These are phyloP conservation scores for Pavo muticus DNA, from an alignment of 2,113 vertebrate genomes.

Conservation along the genomic window DNA sequence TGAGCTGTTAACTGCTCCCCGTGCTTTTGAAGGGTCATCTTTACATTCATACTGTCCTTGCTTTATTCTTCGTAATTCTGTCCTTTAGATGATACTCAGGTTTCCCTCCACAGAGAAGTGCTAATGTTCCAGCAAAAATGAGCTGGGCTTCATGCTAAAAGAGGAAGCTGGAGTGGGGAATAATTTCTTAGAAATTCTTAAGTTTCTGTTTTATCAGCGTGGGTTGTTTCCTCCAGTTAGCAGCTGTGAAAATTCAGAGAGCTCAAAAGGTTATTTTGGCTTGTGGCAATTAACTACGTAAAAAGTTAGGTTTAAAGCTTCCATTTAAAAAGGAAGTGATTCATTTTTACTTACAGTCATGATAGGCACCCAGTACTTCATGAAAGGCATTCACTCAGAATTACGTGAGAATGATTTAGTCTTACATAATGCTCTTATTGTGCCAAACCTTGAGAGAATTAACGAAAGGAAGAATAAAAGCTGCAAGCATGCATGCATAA, in stretches of 20 bases:
- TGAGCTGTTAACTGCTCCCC: background rate
- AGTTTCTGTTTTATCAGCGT: conserved; percentile 28
- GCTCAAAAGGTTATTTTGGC: conserved; percentile 63
- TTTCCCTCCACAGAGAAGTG: background rate
- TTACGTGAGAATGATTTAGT: conserved; percentile 61
- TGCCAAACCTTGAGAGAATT: conserved; percentile 49
- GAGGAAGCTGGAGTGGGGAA: conserved; percentile 14
- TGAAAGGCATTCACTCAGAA: conserved; percentile 47
- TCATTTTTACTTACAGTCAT: conserved; percentile 56
- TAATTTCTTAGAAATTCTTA: conserved; percentile 52
- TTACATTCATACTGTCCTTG: background rate
- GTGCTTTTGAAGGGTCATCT: background rate
- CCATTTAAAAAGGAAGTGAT: conserved; percentile 51
- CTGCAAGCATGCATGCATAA: conserved; percentile 20
- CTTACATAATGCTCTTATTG: conserved; percentile 51
- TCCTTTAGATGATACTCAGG: background rate
- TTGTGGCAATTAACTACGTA: conserved; percentile 55
- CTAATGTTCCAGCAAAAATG: conserved; percentile 12
- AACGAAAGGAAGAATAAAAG: conserved; percentile 51
- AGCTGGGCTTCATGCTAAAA: conserved; percentile 42
- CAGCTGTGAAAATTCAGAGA: conserved; percentile 62
- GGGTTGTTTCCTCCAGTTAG: background rate
- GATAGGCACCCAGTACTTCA: conserved; percentile 27
- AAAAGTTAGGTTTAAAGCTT: conserved; percentile 49
- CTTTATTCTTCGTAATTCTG: background rate